phyloP scores from a whole-genome alignment of 2,888 invertebrate species.

The Dromius quadrimaculatus region DNA sequence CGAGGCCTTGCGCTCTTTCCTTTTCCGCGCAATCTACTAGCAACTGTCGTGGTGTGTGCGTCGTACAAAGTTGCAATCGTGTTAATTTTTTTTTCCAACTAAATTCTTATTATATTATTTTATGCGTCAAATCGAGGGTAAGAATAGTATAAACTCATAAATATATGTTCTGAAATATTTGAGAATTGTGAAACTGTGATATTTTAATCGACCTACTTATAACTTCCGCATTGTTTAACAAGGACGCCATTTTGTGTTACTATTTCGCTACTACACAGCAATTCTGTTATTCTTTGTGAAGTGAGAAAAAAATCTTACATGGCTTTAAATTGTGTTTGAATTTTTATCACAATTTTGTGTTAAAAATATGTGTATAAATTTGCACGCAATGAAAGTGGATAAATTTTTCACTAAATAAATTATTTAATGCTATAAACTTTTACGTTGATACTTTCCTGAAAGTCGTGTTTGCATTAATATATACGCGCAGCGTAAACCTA shows the following conservation, averaged over 20 bases:
- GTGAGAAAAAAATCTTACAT: slow-evolving; percentile 18
- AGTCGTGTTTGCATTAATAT: background rate
- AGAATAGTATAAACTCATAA: background rate
- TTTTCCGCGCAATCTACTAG: slow-evolving; percentile 44
- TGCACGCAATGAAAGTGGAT: slow-evolving; percentile 42
- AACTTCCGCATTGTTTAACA: slow-evolving; percentile 52
- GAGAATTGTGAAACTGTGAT: slow-evolving; percentile 19
- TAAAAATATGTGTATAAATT: background rate
- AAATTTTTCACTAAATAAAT: too few relatives aligned
- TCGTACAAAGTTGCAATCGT: slow-evolving; percentile 26
- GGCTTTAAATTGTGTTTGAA: background rate
- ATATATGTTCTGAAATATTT: background rate
- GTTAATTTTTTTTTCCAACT: too few relatives aligned
- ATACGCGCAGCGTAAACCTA: background rate
- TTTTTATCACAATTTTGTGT: slow-evolving; percentile 1
- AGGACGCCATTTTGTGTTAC: slow-evolving; percentile 49
- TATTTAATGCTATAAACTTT: too few relatives aligned
- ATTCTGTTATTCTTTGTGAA: slow-evolving; percentile 9
- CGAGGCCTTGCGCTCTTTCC: slow-evolving; percentile 42
- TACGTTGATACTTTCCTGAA: too few relatives aligned
- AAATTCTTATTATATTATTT: background rate
- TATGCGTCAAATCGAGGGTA: slow-evolving; percentile 4
- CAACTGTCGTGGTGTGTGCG: slow-evolving; percentile 35
- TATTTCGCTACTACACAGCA: slow-evolving; percentile 24
- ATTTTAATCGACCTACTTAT: slow-evolving; percentile 45